phyloP scores from a whole-genome alignment of 2,888 invertebrate species.

The Antheraea yamamai region DNA sequence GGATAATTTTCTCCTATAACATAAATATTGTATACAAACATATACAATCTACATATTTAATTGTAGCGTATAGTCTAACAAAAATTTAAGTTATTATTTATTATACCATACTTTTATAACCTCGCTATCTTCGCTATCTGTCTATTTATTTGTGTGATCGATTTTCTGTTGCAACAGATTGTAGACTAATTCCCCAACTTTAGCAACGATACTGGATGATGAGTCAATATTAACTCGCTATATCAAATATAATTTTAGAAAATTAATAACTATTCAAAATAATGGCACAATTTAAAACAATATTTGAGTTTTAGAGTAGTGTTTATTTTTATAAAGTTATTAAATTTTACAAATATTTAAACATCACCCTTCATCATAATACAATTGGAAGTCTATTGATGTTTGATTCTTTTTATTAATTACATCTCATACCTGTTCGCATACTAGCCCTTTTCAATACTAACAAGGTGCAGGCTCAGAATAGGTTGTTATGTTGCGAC shows the following conservation, averaged over 20 bases:
- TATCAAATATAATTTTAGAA: too few species aligned
- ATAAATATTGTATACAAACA: conserved; percentile 13
- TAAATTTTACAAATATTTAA: not conserved
- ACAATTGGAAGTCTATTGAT: not conserved
- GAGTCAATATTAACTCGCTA: too few species aligned
- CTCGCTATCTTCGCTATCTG: not conserved
- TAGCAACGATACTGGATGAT: too few species aligned
- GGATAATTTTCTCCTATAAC: conserved; percentile 14
- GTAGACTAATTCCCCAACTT: too few species aligned
- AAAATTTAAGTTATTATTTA: conserved; percentile 1
- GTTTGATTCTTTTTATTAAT: not conserved
- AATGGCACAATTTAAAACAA: too few species aligned
- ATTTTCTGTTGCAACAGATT: too few species aligned
- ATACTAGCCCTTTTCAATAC: not conserved
- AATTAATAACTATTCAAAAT: too few species aligned
- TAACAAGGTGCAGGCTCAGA: not conserved
- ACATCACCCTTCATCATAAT: not conserved
- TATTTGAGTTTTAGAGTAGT: too few species aligned
- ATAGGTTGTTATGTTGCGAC: not conserved
- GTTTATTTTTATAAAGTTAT: too few species aligned
- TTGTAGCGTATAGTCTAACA: not conserved
- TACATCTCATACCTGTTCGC: not conserved
- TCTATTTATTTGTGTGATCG: not conserved
- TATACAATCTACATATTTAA: not conserved
- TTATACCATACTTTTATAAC: not conserved